Base-by-base conservation (phyloP, 2,797 vertebrate species). In the Bradypus variegatus region DNA sequence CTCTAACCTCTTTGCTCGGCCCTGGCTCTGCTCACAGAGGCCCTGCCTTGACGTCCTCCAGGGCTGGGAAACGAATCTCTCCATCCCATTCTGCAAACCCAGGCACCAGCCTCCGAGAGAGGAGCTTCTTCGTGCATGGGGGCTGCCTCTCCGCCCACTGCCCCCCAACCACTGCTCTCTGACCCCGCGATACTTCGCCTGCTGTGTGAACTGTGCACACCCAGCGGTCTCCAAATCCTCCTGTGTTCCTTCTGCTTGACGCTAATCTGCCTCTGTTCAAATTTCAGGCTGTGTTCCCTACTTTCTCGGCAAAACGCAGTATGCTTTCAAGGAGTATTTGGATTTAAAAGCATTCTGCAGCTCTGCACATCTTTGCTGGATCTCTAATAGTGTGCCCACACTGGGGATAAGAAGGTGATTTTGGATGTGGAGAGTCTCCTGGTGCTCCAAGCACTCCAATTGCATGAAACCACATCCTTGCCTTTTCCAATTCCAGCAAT, bases 331-430 rank as follows among this genome's bases (percentile, higher is more conserved):
- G 8, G 33, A 81, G 72, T 41, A 6, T 83, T 91, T 89, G 58
- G 65, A 75, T 77, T 58, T 95, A 86, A 55, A 77, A 87, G 19
- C 78, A 92, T 67, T 92, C 77, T 53, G 80, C 86, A 78, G 18
- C 6, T 18, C 18, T 67, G 3, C 15, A 36, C 36, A 19, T 73
- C 58, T 36, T 91, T 70, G 38, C 45, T 80, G 25, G 8, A 48
- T 67, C 16, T 45, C 50, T 53, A 70, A n/a, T 60, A 19, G 19
- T 53, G 11, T 16, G 2, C 23, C 41, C 31, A 48, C n/a, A 50
- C 25, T n/a, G n/a, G 62, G 14, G 1, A 67, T 4, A 48, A n/a
- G 45, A 73, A 77, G 9, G n/a, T 25, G 27, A 33, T 7, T 41
- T 23, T 15, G 31, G 11, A 60, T 48, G 29, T 1, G 9, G 13